Evolutionary conservation across 2,888 invertebrate species (phyloP), one percentile per base, ranked within the genome.

Genomic region (Drosophila birchii): DNA sequence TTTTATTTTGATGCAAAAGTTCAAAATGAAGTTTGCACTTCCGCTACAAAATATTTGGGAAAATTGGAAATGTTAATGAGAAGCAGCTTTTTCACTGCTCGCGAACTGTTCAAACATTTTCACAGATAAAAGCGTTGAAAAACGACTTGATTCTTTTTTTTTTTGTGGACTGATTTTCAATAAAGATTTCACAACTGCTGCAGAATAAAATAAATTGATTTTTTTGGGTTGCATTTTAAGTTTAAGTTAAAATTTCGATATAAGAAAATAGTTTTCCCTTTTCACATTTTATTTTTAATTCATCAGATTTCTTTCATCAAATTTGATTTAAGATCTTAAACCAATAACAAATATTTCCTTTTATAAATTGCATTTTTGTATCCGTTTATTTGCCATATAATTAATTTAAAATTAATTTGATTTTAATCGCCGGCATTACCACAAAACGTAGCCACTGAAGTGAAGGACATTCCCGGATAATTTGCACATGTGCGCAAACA

Each of bases 391-490:
- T 47, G 59, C 36, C 6, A 16, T 41, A 32, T 69, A 73, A 87
- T 87, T 81, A 72, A 88, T 84, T 76, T 64, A 56, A 74, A 73
- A 70, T 78, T 81, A 85, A 88, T 85, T 75, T 78, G 72, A 62
- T 76, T 79, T 85, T 84, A 81, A 85, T 87, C 59, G 55, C 56
- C 43, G 16, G 43, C 41, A 75, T 69, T 61, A 59, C 45, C 36
- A 12, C 51, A 56, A 45, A 51, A 20, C 43, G 41, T 38, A 38
- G 34, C 38, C 34, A 41, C 9, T 26, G 36, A 41, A 34, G 29
- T 51, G 38, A 59, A 53, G 29, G 72, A 41, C 55, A 57, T 54
- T 59, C 49, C 14, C 43, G 41, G 61, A 64, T 60, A 61, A 70
- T 76, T 86, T 68, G 54, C 76, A 69, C 72, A 64, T 71, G 71